Evolutionary conservation across 2,888 invertebrate genomes (phyloP), one percentile per base, ranked within the genome.

Genomic region (Cylloceria caligata): DNA sequence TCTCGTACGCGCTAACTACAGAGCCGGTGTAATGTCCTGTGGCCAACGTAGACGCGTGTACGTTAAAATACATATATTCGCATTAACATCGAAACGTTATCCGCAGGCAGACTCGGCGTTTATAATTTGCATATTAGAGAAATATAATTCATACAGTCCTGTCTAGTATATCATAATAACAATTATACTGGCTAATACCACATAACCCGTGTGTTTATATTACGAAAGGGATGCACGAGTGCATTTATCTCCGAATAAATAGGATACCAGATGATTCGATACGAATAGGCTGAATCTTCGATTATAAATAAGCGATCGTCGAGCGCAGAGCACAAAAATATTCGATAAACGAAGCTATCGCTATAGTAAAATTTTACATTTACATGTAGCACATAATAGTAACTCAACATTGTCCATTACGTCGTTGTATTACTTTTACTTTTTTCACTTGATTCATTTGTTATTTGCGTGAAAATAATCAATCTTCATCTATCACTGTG

Each of bases 401-500:
- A 30, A 45, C 36, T 36, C 57, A 27, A 68, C 60, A 60, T 74
- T 45, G 73, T 52, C 34, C 42, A 36, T 68, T 27, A 52, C 73
- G 24, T 34, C 27, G 69, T 27, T 16, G 24, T 34, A 21, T 71
- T 24, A n/a, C n/a, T 47, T 34, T 52, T 21, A 3, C 34, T 39
- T 45, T 64, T 7, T 2, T 16, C 45, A 62, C 24, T 49, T 55
- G 9, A 67, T 39, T 13, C 42, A 68, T 34, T 13, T 75, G 24
- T 39, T 60, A 75, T 71, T 80, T 71, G 49, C 80, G 60, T 80
- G 52, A 49, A 62, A 73, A 34, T 69, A 74, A 71, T 73, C 64
- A 79, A 79, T 79, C 79, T 65, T 78, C 72, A 78, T 69, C 47
- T 77, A 64, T 77, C 69, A 69, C 39, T 39, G 68, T 68, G 45